Base-by-base conservation (phyloP, 2,888 invertebrate species). In the Drosophila kambysellisi region DNA sequence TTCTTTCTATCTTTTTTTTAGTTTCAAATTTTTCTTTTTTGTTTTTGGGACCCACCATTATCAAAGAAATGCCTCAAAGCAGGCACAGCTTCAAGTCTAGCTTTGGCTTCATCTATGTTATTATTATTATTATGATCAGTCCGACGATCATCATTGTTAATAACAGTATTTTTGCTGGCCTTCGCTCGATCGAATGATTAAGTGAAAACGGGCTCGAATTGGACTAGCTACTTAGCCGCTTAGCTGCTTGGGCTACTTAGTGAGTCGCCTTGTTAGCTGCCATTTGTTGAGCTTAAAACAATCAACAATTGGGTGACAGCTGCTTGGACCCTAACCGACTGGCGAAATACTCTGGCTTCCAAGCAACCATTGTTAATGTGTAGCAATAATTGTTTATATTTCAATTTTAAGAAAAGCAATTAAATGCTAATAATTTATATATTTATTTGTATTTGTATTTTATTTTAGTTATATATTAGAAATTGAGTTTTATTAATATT, bases 101-200 rank as follows among this genome's bases (percentile, higher is more conserved):
- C 30, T 9, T 20, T 33, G 43, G 5, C 57, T 33, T 32, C 48
- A 29, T 41, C 61, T 15, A 51, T 25, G 30, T 33, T 52, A 51
- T 51, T 25, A 51, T 51, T 25, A 51, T 50, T 20, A 72, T 39
- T 32, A 25, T 25, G 20, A 20, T 41, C n/a, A 2, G 6, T 37
- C 15, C 7, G 46, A 37, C 43, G 59, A 48, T 64, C 57, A 57
- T 76, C 48, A 39, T 25, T 35, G 33, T 54, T 84, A 87, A 89
- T 84, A 87, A 82, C 69, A 89, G 89, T 87, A 89, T 89, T 84
- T 83, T 83, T 37, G 72, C 67, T 60, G 77, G 75, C 89, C 88
- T 89, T 85, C 82, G 89, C 85, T 67, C 12, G 73, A 68, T 57
- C 61, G 51, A 53, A 75, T 89, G 83, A 85, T 85, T 85, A 88